Percentiles rank a stretch among this genome's conserved stretches.
Conservation (phyloP, 1,140 invertebrate genomes). For the Drosophila punjabiensis region DNA sequence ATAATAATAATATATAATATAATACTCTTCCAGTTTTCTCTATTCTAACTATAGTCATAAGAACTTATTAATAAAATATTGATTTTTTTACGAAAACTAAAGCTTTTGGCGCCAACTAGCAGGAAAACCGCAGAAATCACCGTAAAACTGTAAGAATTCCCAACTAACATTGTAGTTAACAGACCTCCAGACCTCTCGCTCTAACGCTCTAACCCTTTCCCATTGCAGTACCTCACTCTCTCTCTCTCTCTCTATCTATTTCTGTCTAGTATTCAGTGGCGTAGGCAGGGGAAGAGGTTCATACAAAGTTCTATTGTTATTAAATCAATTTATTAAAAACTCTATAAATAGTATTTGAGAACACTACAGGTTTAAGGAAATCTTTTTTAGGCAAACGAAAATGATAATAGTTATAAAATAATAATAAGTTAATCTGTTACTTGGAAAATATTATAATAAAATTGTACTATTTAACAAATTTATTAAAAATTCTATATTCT, state of each 20-base stretch:
- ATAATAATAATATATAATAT: too few relatives aligned
- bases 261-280: background rate
- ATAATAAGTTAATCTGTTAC: background rate
- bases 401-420: background rate
- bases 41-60: background rate
- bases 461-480: too few relatives aligned
- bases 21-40: too few relatives aligned
- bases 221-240: background rate
- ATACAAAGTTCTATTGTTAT: background rate
- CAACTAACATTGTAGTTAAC: conserved; percentile 35
- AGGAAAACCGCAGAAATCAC: conserved; percentile 61
- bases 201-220: too few relatives aligned
- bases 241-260: background rate
- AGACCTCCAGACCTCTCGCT: background rate
- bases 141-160: conserved; percentile 67
- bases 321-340: background rate
- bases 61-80: background rate
- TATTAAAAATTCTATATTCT: too few relatives aligned
- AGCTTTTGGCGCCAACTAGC: conserved; percentile 53
- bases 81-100: background rate
- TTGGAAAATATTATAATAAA: background rate
- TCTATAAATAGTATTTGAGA: background rate
- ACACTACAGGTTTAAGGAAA: background rate
- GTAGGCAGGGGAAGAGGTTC: background rate
- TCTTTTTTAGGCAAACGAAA: background rate